Evolutionary conservation across 2,888 invertebrate genomes (phyloP), one percentile per base, ranked within the genome.

Genomic region (Nysson spinosus): DNA sequence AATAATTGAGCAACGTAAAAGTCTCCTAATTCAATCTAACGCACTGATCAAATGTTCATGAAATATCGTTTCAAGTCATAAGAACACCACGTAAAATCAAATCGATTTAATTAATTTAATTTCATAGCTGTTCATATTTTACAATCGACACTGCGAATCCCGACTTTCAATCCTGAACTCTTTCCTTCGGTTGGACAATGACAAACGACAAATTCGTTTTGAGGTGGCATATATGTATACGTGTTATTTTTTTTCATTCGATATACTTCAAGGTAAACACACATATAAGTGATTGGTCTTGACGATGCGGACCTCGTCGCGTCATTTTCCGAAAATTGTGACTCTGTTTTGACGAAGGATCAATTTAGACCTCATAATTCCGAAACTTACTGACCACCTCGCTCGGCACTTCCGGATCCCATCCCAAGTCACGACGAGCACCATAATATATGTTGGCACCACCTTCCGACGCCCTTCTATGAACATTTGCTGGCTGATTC

Each of bases 321-420:
- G n/a, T 17, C 12, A 24, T 28, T 12, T 12, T 17, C 32, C 32
- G 12, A 2, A 3, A 4, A 12, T 14, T 14, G 12, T 3, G 12
- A 12, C 12, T 7, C 11, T 30, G 7, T 34, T 16, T 9, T 11
- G 30, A 30, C 11, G 30, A n/a, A n/a, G 4, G 9, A n/a, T n/a
- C 7, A 6, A 30, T n/a, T 94, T 95, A 96, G 86, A 96, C 96
- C 89, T 96, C 96, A 89, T 96, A 96, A 89, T 96, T 96, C 87
- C 95, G 93, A 88, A 95, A 95, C 88, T 95, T 95, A 87, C 91
- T 93, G 88, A 95, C 94, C 80, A 95, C 93, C 85, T 95, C 95
- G 74, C 91, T 92, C 24, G 94, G 93, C 20, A 94, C 92, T 69
- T 95, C 93, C 47, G 92, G 90, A 80, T 92, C 92, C 90, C 94